These are phyloP conservation scores for Polyommatus iphigenia DNA, from an alignment of 2,888 invertebrate genomes.

Conservation along the genomic window DNA sequence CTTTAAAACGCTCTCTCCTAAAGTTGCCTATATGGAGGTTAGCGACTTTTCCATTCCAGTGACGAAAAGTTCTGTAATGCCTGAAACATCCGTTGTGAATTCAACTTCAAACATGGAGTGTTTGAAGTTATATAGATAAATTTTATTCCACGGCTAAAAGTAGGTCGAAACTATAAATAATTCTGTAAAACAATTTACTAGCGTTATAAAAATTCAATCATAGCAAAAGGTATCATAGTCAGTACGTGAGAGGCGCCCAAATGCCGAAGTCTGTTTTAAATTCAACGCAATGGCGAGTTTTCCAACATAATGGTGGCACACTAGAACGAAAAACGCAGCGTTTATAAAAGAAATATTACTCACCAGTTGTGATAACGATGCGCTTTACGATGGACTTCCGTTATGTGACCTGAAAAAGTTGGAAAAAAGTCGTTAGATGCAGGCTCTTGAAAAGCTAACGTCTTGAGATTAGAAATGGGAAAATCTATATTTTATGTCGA, in stretches of 20 bases:
- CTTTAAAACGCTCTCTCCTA: no score
- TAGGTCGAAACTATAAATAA: constrained; percentile 17
- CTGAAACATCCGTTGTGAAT: neutral
- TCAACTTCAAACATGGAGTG: no score
- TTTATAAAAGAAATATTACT: neutral
- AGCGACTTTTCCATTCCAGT: no score
- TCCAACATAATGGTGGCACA: neutral
- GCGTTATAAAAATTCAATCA: constrained; percentile 28
- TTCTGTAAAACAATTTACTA: constrained; percentile 9
- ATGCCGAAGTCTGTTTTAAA: constrained; percentile 10
- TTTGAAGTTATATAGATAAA: neutral
- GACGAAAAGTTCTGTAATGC: no score
- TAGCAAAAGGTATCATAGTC: constrained; percentile 18
- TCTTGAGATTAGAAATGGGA: neutral
- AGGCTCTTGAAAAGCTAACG: neutral
- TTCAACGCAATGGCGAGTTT: neutral
- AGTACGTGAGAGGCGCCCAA: constrained; percentile 17
- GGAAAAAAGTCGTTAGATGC: neutral
- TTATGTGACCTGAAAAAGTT: neutral
- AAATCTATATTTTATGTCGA: no score
- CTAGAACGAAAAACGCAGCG: neutral
- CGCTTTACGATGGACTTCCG: neutral
- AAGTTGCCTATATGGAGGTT: no score
- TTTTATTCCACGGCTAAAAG: neutral
- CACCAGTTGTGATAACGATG: neutral